Evolutionary conservation across 2,113 vertebrate genomes (phyloP), one percentile per base, ranked within the genome.

Genomic region (Mormyrus lacerda): DNA sequence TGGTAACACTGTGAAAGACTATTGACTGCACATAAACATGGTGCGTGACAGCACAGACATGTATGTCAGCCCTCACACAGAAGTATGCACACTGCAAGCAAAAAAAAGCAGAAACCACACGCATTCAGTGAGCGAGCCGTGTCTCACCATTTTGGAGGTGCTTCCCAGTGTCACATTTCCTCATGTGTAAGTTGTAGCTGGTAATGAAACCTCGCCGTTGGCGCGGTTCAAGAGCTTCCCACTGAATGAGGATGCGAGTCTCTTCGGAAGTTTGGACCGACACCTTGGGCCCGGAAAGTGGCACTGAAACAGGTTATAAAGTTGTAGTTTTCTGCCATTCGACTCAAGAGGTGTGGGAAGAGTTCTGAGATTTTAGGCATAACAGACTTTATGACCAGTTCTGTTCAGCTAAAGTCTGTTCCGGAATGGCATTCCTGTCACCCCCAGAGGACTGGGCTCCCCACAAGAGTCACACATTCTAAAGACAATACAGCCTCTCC

Each of bases 191-290:
- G 73, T 91, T 95, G 89, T 95, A 95, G 73, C 93, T 88, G 87
- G 87, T 93, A 90, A 96, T 94, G 90, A 95, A 94, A 79, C 95
- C 95, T 90, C 91, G 93, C 88, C 90, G 95, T 69, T 94, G 87
- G 6, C 92, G 17, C 21, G 93, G 0, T 2, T 89, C 85, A 11
- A 94, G 89, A 90, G 95, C 93, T 0, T 94, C 92, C 95, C 95
- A 96, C 58, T 89, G 82, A 58, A 96, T 90, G 61, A 21, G 86
- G 83, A 95, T 89, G 50, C 21, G 58, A 3, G 42, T 51, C 35
- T 55, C 19, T 45, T 92, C 39, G 45, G 86, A 91, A 17, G 11
- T 39, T 53, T 91, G 84, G 9, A 94, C 87, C 3, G 90, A 92
- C 24, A 93, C 4, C 10, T 0, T 79, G 8, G 95, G 95, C 87